phyloP scores from a whole-genome alignment of 2,797 vertebrate genomes.

The Channa striata region DNA sequence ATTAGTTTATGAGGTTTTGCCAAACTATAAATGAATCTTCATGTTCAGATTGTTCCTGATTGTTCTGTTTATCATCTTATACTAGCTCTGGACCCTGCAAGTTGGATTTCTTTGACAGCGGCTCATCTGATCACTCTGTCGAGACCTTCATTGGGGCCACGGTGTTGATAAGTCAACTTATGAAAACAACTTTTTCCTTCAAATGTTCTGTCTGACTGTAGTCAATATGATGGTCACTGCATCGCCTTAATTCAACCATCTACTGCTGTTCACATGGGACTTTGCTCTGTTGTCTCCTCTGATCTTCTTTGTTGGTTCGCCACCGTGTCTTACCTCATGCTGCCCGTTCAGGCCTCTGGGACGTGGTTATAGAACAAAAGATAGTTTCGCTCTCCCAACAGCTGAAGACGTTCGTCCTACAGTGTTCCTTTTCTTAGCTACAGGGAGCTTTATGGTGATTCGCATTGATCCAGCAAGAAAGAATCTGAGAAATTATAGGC shows the following conservation, averaged over 20 bases:
- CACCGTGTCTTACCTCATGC: conserved; percentile 38
- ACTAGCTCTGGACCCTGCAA: not conserved
- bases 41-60: not conserved
- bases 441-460: conserved; percentile 40
- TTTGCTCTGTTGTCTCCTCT: conserved; percentile 20
- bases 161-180: conserved; percentile 1
- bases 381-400: conserved; percentile 21
- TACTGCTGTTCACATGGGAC: conserved; percentile 23
- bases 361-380: conserved; percentile 56
- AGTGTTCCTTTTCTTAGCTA: conserved; percentile 37
- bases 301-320: conserved; percentile 45
- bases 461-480: conserved; percentile 64
- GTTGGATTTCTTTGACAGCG: not conserved
- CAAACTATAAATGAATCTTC: not conserved
- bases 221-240: conserved; percentile 37
- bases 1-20: too few relatives aligned
- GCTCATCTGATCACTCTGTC: not conserved
- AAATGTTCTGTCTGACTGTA: conserved; percentile 13
- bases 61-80: conserved; percentile 6
- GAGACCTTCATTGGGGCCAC: not conserved
- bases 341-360: conserved; percentile 44
- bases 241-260: not conserved
- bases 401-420: conserved; percentile 49
- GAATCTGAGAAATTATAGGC: conserved; percentile 49
- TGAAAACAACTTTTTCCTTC: not conserved